Percentiles rank a stretch among this genome's conserved stretches.
These are phyloP conservation scores for Syndactyla subalaris DNA, from an alignment of 2,797 vertebrate genomes.

Conservation along the genomic window DNA sequence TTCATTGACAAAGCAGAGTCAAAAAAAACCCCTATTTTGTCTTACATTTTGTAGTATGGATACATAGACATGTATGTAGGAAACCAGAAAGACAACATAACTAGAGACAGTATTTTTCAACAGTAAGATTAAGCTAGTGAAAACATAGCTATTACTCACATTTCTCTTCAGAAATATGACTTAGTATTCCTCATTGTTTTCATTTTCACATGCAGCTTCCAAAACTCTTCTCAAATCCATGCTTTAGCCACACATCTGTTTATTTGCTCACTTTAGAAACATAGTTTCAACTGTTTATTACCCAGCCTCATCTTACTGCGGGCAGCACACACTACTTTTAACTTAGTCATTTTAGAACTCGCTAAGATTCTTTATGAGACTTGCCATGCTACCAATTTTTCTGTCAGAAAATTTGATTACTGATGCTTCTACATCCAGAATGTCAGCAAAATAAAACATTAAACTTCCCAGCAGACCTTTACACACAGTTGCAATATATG, in stretches of 20 bases:
- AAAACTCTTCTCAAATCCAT: not conserved
- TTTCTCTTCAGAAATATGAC: not conserved
- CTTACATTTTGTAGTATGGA: not conserved
- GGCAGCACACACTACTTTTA: not conserved
- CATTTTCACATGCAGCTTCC: not conserved
- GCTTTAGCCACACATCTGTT: not conserved
- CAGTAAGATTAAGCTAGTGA: not conserved
- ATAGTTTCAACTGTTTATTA: not conserved
- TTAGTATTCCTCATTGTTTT: not conserved
- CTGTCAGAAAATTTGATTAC: slow-evolving; percentile 13
- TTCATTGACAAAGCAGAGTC: fast-evolving
- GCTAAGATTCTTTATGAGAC: not conserved
- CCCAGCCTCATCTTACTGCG: not conserved
- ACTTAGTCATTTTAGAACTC: not conserved
- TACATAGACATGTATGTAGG: fast-evolving
- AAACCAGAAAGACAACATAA: not conserved
- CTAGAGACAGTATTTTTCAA: not conserved
- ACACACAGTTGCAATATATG: not conserved
- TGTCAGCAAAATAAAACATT: not conserved
- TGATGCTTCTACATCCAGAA: not conserved
- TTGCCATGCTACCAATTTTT: not conserved
- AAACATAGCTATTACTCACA: not conserved
- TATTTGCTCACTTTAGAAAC: not conserved
- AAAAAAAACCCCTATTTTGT: not conserved
- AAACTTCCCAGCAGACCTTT: not conserved